Evolutionary conservation across 2,797 vertebrate genomes (phyloP).

Genomic region (Acrossocheilus fasciatus): DNA sequence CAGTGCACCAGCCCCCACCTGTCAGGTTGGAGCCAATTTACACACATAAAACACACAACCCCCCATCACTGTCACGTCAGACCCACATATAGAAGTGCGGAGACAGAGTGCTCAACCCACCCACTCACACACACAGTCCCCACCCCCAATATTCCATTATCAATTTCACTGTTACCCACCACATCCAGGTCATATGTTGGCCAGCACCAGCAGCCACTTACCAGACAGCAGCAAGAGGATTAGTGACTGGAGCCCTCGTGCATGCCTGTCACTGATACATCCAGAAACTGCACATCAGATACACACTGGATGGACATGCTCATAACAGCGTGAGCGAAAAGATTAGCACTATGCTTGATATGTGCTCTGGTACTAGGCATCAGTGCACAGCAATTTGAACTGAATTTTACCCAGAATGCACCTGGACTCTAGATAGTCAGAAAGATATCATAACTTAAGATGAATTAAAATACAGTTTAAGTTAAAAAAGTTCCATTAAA

Average conservation of each 20-base stretch:
- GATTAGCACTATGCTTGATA: neutral
- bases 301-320: neutral
- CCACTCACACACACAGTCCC: conserved; percentile 40
- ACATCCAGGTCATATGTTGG: neutral
- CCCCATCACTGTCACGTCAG: neutral
- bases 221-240: conserved; percentile 4
- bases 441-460: neutral
- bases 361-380: neutral
- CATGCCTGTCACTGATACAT: conserved; percentile 22
- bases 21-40: neutral
- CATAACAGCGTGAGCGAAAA: neutral
- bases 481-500: neutral
- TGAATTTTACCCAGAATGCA: neutral
- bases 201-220: conserved; percentile 14
- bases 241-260: conserved; percentile 9
- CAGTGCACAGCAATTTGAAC: neutral
- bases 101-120: conserved; percentile 32
- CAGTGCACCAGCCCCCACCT: neutral
- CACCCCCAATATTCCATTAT: conserved; percentile 6
- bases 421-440: neutral
- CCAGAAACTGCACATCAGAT: neutral
- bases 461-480: neutral
- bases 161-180: neutral
- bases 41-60: conserved; percentile 16
- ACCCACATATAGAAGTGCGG: neutral